phyloP scores from a whole-genome alignment of 2,113 vertebrate species.

The Xiphorhynchus elegans region DNA sequence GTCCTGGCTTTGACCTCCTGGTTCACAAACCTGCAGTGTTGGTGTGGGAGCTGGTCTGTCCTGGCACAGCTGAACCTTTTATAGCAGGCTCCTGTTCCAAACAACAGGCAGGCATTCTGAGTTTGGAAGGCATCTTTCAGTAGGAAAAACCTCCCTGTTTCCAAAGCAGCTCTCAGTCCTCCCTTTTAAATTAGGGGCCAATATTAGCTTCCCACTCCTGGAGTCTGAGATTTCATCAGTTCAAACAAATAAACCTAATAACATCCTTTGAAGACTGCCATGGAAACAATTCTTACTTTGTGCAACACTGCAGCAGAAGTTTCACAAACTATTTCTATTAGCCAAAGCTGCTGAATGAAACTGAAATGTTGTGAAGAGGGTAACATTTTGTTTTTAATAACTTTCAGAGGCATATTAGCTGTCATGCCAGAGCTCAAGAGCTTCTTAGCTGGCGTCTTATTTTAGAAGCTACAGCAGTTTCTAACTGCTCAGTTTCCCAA shows the following conservation, averaged over 20 bases:
- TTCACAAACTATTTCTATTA: slow-evolving; percentile 1
- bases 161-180: slow-evolving; percentile 1
- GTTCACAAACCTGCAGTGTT: not conserved
- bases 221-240: slow-evolving; percentile 28
- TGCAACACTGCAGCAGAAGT: not conserved
- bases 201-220: not conserved
- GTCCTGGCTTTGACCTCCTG: not conserved
- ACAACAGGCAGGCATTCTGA: not conserved
- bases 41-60: not conserved
- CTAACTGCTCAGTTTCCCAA: not conserved
- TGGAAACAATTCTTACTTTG: slow-evolving; percentile 20
- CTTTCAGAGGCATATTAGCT: slow-evolving; percentile 4
- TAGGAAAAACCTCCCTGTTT: not conserved
- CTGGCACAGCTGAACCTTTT: not conserved
- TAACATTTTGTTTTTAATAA: slow-evolving; percentile 34
- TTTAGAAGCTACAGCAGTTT: not conserved
- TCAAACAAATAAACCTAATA: slow-evolving; percentile 20
- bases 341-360: not conserved
- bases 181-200: not conserved
- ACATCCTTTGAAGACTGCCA: not conserved
- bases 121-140: not conserved
- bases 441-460: not conserved
- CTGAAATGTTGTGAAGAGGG: not conserved
- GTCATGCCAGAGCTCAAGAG: not conserved
- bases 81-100: not conserved